Base-by-base conservation (phyloP, 1,140 invertebrate genomes). In the Papilio dardanus region DNA sequence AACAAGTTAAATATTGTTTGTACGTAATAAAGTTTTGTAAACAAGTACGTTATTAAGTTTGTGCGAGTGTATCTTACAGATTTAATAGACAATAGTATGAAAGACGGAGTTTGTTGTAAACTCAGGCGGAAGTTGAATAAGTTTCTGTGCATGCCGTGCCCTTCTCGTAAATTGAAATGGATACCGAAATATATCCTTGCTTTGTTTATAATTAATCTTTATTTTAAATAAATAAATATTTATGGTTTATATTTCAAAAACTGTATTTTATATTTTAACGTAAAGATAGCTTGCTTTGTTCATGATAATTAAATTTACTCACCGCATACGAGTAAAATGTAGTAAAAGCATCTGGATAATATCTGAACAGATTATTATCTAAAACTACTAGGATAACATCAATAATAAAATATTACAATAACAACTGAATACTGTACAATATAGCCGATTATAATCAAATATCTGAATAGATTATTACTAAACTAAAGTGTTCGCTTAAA, bases 131-230 rank as follows among this genome's bases (percentile, higher is more conserved):
- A 86, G 81, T 90, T 85, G 86, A 81, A 83, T 86, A 88, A 90
- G 88, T 88, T 88, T 86, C 83, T 82, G 81, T 82, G 79, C 81
- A 83, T 82, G 83, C 77, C 81, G 81, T 82, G 83, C 77, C 83
- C 83, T 86, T 83, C 81, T 82, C 85, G 83, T 84, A 88, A 90
- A 90, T 89, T 91, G 86, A 89, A 91, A 91, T 86, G 82, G 85
- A 86, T 86, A 86, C 83, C 80, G 81, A 88, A 89, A 86, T 88
- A 86, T 73, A 54, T 82, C 79, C 77, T 84, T 83, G 83, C 78
- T 85, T 83, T 81, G 81, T 87, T 86, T 83, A 86, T 86, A 85
- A 84, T 81, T 85, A 81, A 78, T 73, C 31, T 30, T 71, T 16
- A 3, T n/a, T 35, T 24, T 62, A 3, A 69, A n/a, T 7, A 16